These are phyloP conservation scores for Forbesichthys agassizii DNA, from an alignment of 2,113 vertebrate species.

Conservation along the genomic window DNA sequence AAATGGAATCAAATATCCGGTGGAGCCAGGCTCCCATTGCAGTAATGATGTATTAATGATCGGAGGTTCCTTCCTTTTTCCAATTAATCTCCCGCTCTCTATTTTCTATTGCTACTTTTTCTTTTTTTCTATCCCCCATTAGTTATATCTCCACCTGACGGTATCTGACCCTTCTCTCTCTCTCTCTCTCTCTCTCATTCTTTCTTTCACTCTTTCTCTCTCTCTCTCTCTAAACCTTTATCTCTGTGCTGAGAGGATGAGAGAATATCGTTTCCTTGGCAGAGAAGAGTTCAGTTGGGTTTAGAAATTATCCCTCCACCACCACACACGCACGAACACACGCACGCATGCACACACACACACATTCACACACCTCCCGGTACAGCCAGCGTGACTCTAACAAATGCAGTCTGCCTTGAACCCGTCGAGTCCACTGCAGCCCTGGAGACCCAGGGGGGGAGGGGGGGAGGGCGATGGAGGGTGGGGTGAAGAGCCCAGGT, in stretches of 20 bases:
- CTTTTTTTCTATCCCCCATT: neutral
- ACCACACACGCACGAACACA: no score
- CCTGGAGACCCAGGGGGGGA: no score
- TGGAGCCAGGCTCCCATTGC: constrained; percentile 2
- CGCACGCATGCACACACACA: no score
- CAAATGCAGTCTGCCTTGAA: no score
- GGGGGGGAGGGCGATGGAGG: no score
- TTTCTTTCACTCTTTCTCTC: neutral
- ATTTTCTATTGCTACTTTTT: neutral
- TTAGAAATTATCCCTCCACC: constrained; percentile 41
- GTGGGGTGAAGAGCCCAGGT: no score
- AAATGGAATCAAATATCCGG: constrained; percentile 34
- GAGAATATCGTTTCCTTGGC: constrained; percentile 18
- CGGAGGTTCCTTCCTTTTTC: constrained; percentile 1
- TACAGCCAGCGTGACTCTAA: no score
- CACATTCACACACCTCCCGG: no score
- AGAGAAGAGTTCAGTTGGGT: constrained; percentile 17
- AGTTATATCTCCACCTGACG: neutral
- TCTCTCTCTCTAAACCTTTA: constrained; percentile 1
- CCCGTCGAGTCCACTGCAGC: no score
- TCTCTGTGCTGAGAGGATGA: constrained; percentile 14
- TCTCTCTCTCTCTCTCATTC: constrained; percentile 4
- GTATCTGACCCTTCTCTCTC: neutral
- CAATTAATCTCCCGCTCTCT: constrained; percentile 14
- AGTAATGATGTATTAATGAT: constrained; percentile 29